Conservation (phyloP, 2,113 vertebrate species). For the Osmerus mordax region DNA sequence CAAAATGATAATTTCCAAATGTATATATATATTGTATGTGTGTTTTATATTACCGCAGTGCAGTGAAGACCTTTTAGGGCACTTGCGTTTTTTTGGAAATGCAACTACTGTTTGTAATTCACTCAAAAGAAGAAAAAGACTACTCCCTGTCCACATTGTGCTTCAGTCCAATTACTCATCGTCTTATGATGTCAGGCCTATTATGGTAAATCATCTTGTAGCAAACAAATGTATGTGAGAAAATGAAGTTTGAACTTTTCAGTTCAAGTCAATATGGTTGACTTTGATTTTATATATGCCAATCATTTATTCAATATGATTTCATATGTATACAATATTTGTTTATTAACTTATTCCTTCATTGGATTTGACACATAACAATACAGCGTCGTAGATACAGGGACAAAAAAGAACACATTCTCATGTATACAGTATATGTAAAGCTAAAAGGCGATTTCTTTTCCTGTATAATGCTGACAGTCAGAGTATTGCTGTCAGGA, state of each 20-base stretch:
- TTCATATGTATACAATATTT: slow-evolving; percentile 66
- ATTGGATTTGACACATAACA: slow-evolving; percentile 51
- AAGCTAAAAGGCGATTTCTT: slow-evolving; percentile 23
- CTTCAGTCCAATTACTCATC: slow-evolving; percentile 25
- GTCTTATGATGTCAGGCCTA: slow-evolving; percentile 40
- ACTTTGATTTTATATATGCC: slow-evolving; percentile 65
- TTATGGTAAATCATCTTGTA: slow-evolving; percentile 29
- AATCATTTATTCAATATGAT: slow-evolving; percentile 62
- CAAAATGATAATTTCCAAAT: slow-evolving; percentile 65
- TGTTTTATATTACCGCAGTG: slow-evolving; percentile 64
- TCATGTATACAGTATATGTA: slow-evolving; percentile 3
- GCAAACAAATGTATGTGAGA: slow-evolving; percentile 21
- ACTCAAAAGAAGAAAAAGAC: slow-evolving; percentile 14
- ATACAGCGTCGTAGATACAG: slow-evolving; percentile 10
- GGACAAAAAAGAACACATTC: too few relatives aligned
- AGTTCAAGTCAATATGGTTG: slow-evolving; percentile 58
- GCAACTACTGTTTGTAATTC: slow-evolving; percentile 46
- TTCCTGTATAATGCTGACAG: slow-evolving; percentile 8
- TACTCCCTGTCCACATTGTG: slow-evolving; percentile 17
- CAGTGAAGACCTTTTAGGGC: slow-evolving; percentile 37
- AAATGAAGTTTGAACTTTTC: slow-evolving; percentile 48
- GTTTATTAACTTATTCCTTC: slow-evolving; percentile 69
- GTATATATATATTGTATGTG: slow-evolving; percentile 65
- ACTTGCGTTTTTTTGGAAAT: slow-evolving; percentile 41
- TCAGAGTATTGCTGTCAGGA: slow-evolving; percentile 3